Evolutionary conservation across 2,797 vertebrate genomes (phyloP).

Genomic region (Melanotaenia parkinsoni): DNA sequence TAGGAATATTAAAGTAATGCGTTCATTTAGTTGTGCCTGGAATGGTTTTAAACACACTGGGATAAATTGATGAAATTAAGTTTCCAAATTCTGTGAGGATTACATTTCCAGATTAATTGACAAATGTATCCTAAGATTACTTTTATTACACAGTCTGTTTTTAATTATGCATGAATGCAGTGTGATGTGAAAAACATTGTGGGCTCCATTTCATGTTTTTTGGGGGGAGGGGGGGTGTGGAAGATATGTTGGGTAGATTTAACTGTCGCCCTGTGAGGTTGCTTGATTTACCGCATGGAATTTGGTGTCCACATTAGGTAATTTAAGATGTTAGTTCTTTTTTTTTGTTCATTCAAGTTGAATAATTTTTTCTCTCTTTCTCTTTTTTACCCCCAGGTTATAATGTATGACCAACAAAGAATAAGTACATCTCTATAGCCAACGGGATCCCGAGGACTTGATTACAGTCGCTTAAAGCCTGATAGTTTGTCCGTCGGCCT

Average conservation of each 20-base stretch:
- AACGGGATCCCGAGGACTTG: constrained; percentile 90
- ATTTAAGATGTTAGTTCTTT: neutral
- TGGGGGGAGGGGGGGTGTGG: neutral
- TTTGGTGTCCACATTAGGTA: constrained; percentile 30
- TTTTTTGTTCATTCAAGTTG: neutral
- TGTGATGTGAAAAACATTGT: neutral
- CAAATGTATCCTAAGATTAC: neutral
- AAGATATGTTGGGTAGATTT: neutral
- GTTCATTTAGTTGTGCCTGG: neutral
- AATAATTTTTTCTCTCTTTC: neutral
- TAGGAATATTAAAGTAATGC: neutral
- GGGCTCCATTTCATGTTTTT: neutral
- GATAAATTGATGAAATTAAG: constrained; percentile 9
- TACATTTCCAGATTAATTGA: neutral
- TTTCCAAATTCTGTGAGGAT: neutral
- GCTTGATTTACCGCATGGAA: constrained; percentile 36
- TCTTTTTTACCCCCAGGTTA: constrained; percentile 84
- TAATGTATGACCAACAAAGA: constrained; percentile 94
- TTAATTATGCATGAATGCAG: neutral
- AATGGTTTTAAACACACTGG: neutral
- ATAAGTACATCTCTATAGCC: constrained; percentile 98
- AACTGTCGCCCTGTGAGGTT: neutral
- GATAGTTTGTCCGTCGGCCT: constrained; percentile 91
- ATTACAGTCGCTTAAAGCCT: constrained; percentile 98
- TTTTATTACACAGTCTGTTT: neutral